phyloP scores from a whole-genome alignment of 2,113 vertebrate genomes.

The Vicugna pacos region DNA sequence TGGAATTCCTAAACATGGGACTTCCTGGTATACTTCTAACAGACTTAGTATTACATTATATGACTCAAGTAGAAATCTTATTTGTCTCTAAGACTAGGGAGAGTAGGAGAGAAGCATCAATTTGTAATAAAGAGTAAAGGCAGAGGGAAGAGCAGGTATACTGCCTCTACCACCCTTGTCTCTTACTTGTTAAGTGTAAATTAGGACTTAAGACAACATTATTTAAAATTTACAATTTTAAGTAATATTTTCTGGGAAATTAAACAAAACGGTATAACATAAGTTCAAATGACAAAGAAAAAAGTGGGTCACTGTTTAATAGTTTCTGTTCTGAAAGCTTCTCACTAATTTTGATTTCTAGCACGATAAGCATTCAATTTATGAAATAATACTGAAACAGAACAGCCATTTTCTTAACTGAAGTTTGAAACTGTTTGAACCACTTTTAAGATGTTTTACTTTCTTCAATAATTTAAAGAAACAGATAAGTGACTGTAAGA shows the following conservation, averaged over 20 bases:
- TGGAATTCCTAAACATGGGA: background rate
- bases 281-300: slow-evolving; percentile 25
- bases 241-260: slow-evolving; percentile 47
- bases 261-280: background rate
- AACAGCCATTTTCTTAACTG: background rate
- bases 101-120: background rate
- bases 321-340: slow-evolving; percentile 27
- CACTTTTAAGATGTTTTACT: background rate
- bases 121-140: slow-evolving; percentile 23
- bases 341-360: slow-evolving; percentile 28
- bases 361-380: slow-evolving; percentile 10
- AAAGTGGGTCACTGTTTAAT: background rate
- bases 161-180: background rate
- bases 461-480: slow-evolving; percentile 54
- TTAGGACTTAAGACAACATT: background rate
- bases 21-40: background rate
- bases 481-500: background rate
- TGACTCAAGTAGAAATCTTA: background rate
- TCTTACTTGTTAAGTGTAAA: background rate
- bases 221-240: slow-evolving; percentile 37
- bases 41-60: background rate
- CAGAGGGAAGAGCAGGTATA: background rate
- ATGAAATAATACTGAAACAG: background rate
- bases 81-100: background rate
- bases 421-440: slow-evolving; percentile 2